Evolutionary conservation across 2,113 vertebrate genomes (phyloP).

Genomic region (Marmota flaviventris): DNA sequence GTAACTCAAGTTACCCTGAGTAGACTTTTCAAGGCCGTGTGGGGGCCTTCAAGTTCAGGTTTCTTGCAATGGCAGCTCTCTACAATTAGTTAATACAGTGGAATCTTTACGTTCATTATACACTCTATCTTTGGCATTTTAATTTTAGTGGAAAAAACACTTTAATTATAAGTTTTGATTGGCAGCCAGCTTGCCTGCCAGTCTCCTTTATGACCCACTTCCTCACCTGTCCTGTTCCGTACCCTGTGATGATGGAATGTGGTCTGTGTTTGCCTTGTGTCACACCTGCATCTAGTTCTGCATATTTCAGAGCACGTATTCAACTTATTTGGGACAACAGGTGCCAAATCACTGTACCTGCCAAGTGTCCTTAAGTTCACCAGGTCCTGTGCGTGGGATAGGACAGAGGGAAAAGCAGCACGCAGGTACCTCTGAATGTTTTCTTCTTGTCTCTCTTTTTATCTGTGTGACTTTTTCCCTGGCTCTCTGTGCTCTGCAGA

Average conservation of each 20-base stretch:
- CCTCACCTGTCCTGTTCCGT: neutral
- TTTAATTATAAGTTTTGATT: neutral
- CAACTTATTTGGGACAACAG: neutral
- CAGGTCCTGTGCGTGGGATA: conserved; percentile 3
- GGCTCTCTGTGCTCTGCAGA: conserved; percentile 80
- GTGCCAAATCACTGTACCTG: conserved; percentile 42
- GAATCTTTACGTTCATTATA: neutral
- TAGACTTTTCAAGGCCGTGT: rapidly evolving
- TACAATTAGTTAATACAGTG: neutral
- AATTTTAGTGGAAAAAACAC: neutral
- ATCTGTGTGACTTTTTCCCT: conserved; percentile 60
- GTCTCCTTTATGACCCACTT: neutral
- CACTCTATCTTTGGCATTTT: conserved; percentile 68
- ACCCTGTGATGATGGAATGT: conserved; percentile 25
- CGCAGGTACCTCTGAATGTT: neutral
- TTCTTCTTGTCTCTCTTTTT: neutral
- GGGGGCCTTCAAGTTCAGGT: neutral
- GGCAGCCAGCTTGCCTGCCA: neutral
- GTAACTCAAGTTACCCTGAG: neutral
- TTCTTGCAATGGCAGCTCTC: neutral
- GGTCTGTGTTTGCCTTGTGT: conserved; percentile 50
- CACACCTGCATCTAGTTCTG: neutral
- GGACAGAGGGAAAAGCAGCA: neutral
- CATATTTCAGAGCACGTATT: conserved; percentile 41
- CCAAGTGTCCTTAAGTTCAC: conserved; percentile 83